Evolutionary conservation across 2,797 vertebrate genomes (phyloP).

Genomic region (Diglossa cyanea): DNA sequence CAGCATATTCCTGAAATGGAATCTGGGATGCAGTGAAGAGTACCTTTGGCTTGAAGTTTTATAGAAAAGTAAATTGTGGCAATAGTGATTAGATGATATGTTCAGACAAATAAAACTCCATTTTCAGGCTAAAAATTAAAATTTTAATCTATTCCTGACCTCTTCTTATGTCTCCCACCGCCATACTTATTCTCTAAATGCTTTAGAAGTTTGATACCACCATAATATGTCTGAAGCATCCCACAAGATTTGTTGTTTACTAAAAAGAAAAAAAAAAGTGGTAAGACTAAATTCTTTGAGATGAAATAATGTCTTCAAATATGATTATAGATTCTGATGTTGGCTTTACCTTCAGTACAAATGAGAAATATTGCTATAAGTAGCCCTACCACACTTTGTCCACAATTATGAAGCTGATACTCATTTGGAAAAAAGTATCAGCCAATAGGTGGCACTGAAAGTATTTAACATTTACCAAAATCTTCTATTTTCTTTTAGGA

Average conservation of each 20-base stretch:
- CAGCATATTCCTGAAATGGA: neutral
- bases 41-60: neutral
- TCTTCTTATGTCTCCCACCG: neutral
- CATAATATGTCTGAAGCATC: neutral
- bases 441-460: slow-evolving; percentile 78
- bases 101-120: neutral
- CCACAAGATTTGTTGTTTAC: neutral
- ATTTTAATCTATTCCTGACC: neutral
- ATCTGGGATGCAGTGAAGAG: neutral
- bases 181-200: neutral
- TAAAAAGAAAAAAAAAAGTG: neutral
- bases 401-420: neutral
- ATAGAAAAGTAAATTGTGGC: neutral
- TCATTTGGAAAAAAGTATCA: slow-evolving; percentile 26
- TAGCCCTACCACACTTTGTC: neutral
- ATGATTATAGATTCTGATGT: neutral
- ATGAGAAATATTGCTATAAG: neutral
- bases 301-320: neutral
- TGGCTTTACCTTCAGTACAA: neutral
- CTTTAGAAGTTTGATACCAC: neutral
- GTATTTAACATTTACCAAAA: slow-evolving; percentile 56
- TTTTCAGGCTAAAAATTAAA: neutral
- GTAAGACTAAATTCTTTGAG: neutral
- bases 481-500: neutral
- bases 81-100: neutral